Evolutionary conservation across 1,140 invertebrate genomes (phyloP).

Genomic region (Drosophila equinoxialis): DNA sequence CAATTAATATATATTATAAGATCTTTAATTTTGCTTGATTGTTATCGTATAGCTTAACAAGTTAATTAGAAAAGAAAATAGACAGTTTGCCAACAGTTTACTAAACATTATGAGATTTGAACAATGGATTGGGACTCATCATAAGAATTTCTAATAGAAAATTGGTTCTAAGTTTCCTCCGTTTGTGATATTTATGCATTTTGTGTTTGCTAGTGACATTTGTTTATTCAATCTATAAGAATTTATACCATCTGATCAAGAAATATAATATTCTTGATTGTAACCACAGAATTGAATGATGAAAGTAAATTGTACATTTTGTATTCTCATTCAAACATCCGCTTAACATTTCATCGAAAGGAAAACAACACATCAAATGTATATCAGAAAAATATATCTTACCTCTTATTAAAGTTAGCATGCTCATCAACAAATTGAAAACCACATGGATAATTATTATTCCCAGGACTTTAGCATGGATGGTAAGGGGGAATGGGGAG

Average conservation of each 20-base stretch:
- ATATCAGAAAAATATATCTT: neutral
- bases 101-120: too few relatives aligned
- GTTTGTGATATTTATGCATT: too few relatives aligned
- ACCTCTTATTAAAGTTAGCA: conserved; percentile 41
- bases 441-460: conserved; percentile 22
- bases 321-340: neutral
- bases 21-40: too few relatives aligned
- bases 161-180: too few relatives aligned
- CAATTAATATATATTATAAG: too few relatives aligned
- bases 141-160: too few relatives aligned
- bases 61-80: too few relatives aligned
- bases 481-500: neutral
- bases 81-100: too few relatives aligned
- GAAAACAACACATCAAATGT: neutral
- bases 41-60: too few relatives aligned
- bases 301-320: neutral
- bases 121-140: too few relatives aligned
- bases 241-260: neutral
- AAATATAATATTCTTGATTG: neutral
- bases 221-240: too few relatives aligned
- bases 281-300: neutral
- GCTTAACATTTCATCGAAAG: neutral
- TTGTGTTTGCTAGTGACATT: too few relatives aligned
- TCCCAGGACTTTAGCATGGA: conserved; percentile 22
- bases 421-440: conserved; percentile 42